A percentile compares a stretch with the other conserved stretches of the same genome.
Evolutionary conservation across 2,888 invertebrate genomes (phyloP).

Genomic region (Drosophila aldrichi): DNA sequence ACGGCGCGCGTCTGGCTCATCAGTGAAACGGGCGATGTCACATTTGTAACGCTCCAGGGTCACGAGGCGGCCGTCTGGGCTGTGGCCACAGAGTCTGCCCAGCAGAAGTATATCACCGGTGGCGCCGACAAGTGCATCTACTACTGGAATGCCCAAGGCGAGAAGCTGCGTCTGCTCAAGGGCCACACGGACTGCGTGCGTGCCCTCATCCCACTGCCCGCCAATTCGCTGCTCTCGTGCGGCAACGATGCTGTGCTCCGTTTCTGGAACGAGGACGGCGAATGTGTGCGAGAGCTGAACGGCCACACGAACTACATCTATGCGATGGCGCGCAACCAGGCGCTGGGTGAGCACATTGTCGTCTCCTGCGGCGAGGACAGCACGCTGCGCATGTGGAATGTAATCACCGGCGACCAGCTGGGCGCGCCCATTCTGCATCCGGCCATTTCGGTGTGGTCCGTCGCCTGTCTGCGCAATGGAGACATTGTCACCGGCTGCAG

Average conservation of each 20-base stretch:
- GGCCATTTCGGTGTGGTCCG: conserved; percentile 95
- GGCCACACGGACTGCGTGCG: conserved; percentile 98
- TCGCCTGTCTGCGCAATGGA: conserved; percentile 92
- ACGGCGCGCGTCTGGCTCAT: conserved; percentile 94
- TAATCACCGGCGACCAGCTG: conserved; percentile 73
- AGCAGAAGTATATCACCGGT: conserved; percentile 89
- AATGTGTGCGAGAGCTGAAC: conserved; percentile 90
- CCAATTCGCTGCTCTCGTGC: conserved; percentile 93
- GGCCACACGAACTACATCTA: conserved; percentile 97
- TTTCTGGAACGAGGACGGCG: conserved; percentile 93
- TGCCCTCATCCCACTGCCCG: conserved; percentile 89
- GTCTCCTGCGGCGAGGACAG: conserved; percentile 96
- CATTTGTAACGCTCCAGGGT: conserved; percentile 88
- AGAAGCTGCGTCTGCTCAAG: conserved; percentile 88
- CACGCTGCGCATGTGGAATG: conserved; percentile 92
- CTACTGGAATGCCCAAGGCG: conserved; percentile 91
- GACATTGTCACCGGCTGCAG: conserved; percentile 96
- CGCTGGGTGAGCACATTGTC: conserved; percentile 87
- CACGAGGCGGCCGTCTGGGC: conserved; percentile 96
- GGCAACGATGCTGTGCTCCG: conserved; percentile 96
- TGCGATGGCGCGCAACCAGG: conserved; percentile 87
- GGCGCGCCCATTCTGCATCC: conserved; percentile 87
- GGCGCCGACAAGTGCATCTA: conserved; percentile 97
- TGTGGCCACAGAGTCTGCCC: conserved; percentile 86
- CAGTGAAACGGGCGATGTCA: conserved; percentile 86